These are phyloP conservation scores for Latrodectus elegans DNA, from an alignment of 2,888 invertebrate genomes.

Conservation along the genomic window DNA sequence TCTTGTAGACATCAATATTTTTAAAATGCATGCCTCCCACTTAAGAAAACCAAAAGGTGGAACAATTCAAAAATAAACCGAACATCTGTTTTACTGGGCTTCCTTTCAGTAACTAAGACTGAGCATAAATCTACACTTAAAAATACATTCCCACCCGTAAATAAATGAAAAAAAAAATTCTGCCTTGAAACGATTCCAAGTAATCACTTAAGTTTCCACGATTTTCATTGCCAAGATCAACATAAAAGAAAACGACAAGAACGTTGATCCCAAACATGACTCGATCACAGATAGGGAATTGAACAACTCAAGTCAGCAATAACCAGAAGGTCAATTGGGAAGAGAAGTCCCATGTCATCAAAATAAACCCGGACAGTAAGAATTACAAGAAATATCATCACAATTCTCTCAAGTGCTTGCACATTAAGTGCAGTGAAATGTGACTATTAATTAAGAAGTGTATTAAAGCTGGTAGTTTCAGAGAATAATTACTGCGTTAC, in stretches of 20 bases:
- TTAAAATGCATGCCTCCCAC: neutral
- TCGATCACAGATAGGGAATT: neutral
- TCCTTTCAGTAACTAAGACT: neutral
- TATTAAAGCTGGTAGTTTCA: too few species aligned
- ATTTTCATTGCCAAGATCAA: constrained; percentile 5
- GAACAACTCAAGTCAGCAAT: too few species aligned
- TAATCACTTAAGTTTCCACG: neutral
- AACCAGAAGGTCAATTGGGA: too few species aligned
- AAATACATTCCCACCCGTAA: neutral
- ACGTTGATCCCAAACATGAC: constrained; percentile 1
- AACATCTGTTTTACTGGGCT: neutral
- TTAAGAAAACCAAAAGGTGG: neutral
- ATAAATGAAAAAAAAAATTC: neutral
- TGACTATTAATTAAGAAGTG: too few species aligned
- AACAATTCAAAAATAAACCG: neutral
- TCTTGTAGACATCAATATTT: neutral
- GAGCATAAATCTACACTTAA: neutral
- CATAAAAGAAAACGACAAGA: neutral
- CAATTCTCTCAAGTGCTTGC: too few species aligned
- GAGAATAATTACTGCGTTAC: too few species aligned
- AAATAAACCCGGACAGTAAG: too few species aligned
- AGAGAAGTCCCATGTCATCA: too few species aligned
- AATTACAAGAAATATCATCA: too few species aligned
- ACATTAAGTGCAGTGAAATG: too few species aligned
- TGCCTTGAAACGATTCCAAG: neutral